Evolutionary conservation across 2,888 invertebrate species (phyloP), one percentile per base, ranked within the genome.

Genomic region (Boloria euphrosyne): DNA sequence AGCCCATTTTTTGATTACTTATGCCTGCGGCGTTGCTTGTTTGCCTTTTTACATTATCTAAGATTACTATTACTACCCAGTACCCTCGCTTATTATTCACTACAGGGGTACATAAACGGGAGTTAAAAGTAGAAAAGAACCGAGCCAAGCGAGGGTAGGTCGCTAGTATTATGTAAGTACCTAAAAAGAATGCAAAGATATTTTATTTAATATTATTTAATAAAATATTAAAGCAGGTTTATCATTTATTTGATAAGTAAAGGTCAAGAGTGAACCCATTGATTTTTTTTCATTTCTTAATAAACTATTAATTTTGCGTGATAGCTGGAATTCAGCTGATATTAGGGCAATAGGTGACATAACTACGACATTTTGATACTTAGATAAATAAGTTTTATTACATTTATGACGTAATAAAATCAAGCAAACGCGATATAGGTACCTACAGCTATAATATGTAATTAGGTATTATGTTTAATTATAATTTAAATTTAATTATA

Each of bases 341-440:
- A 71, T 38, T 62, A 72, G 81, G 76, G 76, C 81, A 82, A 78
- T 65, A 81, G 81, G 82, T 81, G 76, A 74, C 81, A 65, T 81
- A 74, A 78, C 74, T 72, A 81, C 80, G 52, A 27, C 31, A 13
- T 31, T 46, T 16, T 59, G 50, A 62, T 53, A 46, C 38, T 63
- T 49, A 50, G 43, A 22, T 51, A 16, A 22, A 59, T 44, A 53
- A 31, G 18, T 10, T 22, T 51, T 51, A 51, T 55, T 60, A 60
- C 18, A n/a, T 18, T 31, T 47, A 27, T 63, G 66, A 63, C 62
- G 63, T 57, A 38, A 38, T 38, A 38, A 7, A 38, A 38, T 38
- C 31, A 38, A 10, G 31, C 31, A 38, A 38, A 38, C 31, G 31
- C 10, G 1, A 38, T 38, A 3, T 2, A 22, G 22, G 10, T 38